Base-by-base conservation (phyloP, 2,113 vertebrate species). In the Clinocottus analis region DNA sequence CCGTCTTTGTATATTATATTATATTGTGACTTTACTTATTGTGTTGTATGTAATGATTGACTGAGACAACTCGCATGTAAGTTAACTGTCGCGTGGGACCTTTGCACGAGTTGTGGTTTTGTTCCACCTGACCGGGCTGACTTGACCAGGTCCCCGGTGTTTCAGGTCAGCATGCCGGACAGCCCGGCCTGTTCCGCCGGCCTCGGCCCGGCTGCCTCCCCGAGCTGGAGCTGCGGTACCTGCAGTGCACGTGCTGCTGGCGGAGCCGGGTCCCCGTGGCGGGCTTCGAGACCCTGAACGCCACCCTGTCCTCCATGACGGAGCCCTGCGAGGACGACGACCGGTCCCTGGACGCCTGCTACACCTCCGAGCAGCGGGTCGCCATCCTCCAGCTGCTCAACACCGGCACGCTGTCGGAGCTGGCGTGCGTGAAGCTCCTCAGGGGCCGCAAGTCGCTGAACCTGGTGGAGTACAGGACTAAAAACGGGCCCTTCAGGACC, bases 331-430 rank as follows among this genome's bases (percentile, higher is more conserved):
- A 88, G 2, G 89, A 91, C 0, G 55, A 83, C 21, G 31, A 41
- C 65, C 39, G 41, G 47, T 29, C 78, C 0, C 82, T 97, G 74
- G 95, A 95, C 2, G 76, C 77, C 1, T 78, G 73, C 71, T 96
- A 93, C 84, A 93, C 94, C 1, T 5, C 87, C 1, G 94, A 95
- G 27, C 95, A 96, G 75, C 86, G 92, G 19, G 80, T 88, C 56
- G 9, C 79, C 66, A 92, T 97, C 81, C 93, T 97, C 25, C 89
- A 85, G 31, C 84, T 89, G 41, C 92, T 97, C 62, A 95, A 96
- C 82, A 92, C 83, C 3, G 95, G 90, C 5, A 53, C 95, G 0
- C 73, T 56, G 65, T 39, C 90, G 2, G 94, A 96, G 85, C 95
- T 96, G 70, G 69, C 90, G 0, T 47, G 27, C 23, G 84, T 95